Evolutionary conservation across 1,140 invertebrate species (phyloP), one percentile per base, ranked within the genome.

Genomic region (Octopus sinensis): DNA sequence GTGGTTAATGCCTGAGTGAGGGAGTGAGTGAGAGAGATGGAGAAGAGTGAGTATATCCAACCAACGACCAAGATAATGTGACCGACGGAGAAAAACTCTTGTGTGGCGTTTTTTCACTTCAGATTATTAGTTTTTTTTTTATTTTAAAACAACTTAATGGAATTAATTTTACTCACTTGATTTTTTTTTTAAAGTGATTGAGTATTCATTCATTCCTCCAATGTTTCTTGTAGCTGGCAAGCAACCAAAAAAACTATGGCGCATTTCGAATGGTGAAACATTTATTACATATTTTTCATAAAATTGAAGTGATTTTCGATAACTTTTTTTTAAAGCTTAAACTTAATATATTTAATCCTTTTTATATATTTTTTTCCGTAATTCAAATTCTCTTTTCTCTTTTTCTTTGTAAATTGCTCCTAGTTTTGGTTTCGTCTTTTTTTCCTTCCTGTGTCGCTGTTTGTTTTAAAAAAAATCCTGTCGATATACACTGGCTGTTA

Each of bases 1-100:
- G 68, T 73, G 13, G 17, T 13, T 73, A 73, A 73, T 73, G 68
- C 68, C 68, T 73, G 68, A 73, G 68, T 73, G 68, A 73, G 68
- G 17, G 68, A 73, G 68, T 13, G 30, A 73, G 68, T 62, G 56
- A 62, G 56, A 9, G 68, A 73, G 68, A n/a, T 73, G 68, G 68
- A 73, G 68, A 73, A 73, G 13, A 73, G 68, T n/a, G 17, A n/a
- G 7, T 62, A 13, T 6, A 6, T 73, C 6, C 56, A 62, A 62
- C 68, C 17, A 73, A 73, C 68, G 56, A 6, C 13, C 30, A 23
- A 13, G 5, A 73, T 13, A n/a, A n/a, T 62, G 6, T 5, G 30
- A 73, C 17, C 7, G 17, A 13, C 30, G 17, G 17, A n/a, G 17
- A 23, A n/a, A n/a, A 13, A 23, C 68, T 73, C 68, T 9, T 73